phyloP scores from a whole-genome alignment of 1,140 invertebrate species.

The Diachasma alloeum region DNA sequence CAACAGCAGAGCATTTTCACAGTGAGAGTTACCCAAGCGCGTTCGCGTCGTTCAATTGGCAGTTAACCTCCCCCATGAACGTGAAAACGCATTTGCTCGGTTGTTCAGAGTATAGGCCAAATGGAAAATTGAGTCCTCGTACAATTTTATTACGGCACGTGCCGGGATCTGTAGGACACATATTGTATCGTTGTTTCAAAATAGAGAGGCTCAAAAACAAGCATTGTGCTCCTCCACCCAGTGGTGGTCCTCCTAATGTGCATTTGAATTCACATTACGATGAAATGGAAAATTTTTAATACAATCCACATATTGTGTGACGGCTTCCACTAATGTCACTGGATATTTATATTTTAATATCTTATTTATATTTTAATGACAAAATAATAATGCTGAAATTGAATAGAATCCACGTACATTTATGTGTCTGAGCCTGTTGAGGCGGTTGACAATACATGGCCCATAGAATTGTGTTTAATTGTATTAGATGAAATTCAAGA shows the following conservation, averaged over 20 bases:
- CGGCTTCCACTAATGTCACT: background rate
- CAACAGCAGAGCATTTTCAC: background rate
- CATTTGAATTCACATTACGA: slow-evolving; percentile 44
- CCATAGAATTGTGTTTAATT: background rate
- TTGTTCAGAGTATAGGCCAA: slow-evolving; percentile 33
- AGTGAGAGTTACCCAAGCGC: slow-evolving; percentile 22
- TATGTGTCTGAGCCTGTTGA: background rate
- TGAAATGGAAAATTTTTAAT: slow-evolving; percentile 44
- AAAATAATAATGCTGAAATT: too few relatives aligned
- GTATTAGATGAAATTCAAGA: background rate
- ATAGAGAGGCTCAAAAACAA: slow-evolving; percentile 3
- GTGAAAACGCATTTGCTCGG: slow-evolving; percentile 30
- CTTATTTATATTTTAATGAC: background rate
- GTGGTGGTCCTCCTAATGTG: slow-evolving; percentile 36
- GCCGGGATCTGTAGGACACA: slow-evolving; percentile 34
- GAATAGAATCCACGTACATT: background rate
- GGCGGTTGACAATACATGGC: background rate
- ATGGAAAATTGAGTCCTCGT: slow-evolving; percentile 56
- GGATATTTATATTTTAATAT: background rate
- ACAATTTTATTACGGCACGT: slow-evolving; percentile 55
- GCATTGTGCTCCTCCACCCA: background rate
- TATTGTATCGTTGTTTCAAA: slow-evolving; percentile 37
- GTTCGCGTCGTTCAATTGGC: slow-evolving; percentile 37
- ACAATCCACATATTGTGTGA: slow-evolving; percentile 18
- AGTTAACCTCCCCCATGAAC: slow-evolving; percentile 30